A percentile compares a stretch with the other conserved stretches of the same genome.
These are phyloP conservation scores for Philaethria dido DNA, from an alignment of 2,888 invertebrate species.

Conservation along the genomic window DNA sequence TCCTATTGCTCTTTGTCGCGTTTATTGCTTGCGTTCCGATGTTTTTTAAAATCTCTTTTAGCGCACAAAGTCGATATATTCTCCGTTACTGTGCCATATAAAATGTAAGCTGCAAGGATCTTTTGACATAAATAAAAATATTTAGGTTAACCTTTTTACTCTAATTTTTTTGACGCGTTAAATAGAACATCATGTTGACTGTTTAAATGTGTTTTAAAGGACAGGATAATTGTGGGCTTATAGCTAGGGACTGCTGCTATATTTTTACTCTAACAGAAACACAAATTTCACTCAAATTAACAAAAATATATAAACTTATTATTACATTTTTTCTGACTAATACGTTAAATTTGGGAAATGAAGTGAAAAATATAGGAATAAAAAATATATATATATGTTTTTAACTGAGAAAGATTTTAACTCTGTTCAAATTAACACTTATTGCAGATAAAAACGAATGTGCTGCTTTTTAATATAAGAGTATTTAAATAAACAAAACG, in stretches of 20 bases:
- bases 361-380: too few species aligned
- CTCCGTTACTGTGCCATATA: conserved; percentile 1
- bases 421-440: too few species aligned
- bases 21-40: conserved; percentile 42
- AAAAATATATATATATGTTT: too few species aligned
- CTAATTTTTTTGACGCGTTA: not conserved
- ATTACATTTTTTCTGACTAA: too few species aligned
- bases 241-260: not conserved
- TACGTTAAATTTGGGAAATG: too few species aligned
- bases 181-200: not conserved
- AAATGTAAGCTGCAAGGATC: conserved; percentile 9
- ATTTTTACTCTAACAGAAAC: too few species aligned
- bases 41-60: conserved; percentile 32
- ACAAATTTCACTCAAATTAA: too few species aligned
- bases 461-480: too few species aligned
- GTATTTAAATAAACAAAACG: too few species aligned
- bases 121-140: conserved; percentile 16
- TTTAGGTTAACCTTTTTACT: not conserved
- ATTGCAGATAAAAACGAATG: too few species aligned
- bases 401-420: too few species aligned
- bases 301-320: too few species aligned
- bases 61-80: conserved; percentile 11
- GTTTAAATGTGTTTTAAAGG: not conserved
- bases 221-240: not conserved
- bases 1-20: conserved; percentile 39